These are phyloP conservation scores for Ursus arctos DNA, from an alignment of 2,113 vertebrate genomes.

Conservation along the genomic window DNA sequence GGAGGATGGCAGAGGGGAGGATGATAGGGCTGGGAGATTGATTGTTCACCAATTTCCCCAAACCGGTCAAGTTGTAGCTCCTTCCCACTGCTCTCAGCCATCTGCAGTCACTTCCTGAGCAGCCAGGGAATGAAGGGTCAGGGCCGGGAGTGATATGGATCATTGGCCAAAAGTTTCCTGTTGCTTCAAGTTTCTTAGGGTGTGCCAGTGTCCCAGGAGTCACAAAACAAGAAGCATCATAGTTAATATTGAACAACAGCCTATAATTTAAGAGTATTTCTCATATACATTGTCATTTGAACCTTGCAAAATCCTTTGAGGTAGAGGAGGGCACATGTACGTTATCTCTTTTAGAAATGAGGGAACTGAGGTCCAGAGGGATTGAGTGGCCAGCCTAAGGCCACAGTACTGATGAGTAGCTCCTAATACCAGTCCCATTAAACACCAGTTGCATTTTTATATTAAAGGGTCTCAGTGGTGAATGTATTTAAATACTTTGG, in stretches of 20 bases:
- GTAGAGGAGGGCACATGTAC: neutral
- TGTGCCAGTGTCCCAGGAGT: neutral
- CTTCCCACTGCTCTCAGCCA: neutral
- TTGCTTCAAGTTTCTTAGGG: neutral
- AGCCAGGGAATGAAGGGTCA: neutral
- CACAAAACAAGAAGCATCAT: neutral
- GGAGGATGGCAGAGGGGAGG: neutral
- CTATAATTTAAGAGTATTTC: slow-evolving; percentile 58
- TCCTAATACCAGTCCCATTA: neutral
- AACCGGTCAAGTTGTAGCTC: neutral
- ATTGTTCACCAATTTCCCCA: neutral
- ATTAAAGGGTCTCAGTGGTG: neutral
- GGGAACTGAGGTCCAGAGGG: neutral
- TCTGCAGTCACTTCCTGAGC: neutral
- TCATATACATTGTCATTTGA: neutral
- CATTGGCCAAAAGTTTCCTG: neutral
- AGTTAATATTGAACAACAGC: neutral
- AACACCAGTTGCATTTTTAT: neutral
- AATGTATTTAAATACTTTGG: neutral
- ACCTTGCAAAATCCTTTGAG: neutral
- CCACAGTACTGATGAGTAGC: neutral
- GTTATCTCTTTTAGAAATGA: neutral
- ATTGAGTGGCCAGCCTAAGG: neutral
- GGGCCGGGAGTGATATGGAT: neutral
- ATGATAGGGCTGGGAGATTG: neutral